A percentile compares a stretch with the other conserved stretches of the same genome.
Evolutionary conservation across 2,888 invertebrate genomes (phyloP).

Genomic region (Pyrrhia umbra): DNA sequence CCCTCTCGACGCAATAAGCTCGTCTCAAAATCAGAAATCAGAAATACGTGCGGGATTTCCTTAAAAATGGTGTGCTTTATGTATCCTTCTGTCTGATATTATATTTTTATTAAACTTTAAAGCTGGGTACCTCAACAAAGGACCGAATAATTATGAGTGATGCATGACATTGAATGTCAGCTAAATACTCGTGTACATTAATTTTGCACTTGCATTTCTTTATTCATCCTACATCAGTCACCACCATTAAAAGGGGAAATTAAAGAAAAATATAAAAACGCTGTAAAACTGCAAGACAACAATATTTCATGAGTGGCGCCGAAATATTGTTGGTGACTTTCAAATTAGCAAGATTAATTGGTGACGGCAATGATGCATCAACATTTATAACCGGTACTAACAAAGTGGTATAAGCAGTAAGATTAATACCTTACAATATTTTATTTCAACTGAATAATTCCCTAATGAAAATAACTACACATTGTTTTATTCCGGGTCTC

Average conservation of each 20-base stretch:
- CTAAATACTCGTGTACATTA: conserved; percentile 1
- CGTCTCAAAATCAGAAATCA: no score
- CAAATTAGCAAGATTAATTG: conserved; percentile 47
- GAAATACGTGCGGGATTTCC: not conserved
- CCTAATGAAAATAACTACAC: conserved; percentile 4
- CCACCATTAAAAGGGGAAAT: conserved; percentile 17
- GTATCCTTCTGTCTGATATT: no score
- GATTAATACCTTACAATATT: conserved; percentile 26
- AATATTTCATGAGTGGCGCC: conserved; percentile 51
- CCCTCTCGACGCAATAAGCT: not conserved
- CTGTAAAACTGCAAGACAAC: conserved; percentile 25
- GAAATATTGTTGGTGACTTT: conserved; percentile 45
- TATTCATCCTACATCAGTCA: conserved; percentile 10
- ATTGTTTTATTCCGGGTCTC: conserved; percentile 2
- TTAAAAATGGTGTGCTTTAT: no score
- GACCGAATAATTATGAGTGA: conserved; percentile 4
- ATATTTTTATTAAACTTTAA: not conserved
- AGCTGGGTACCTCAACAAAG: not conserved
- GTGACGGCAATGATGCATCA: conserved; percentile 32
- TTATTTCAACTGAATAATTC: conserved; percentile 32
- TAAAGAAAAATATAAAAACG: conserved; percentile 31
- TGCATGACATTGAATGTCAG: not conserved
- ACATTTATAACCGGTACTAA: conserved; percentile 19
- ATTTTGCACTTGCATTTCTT: not conserved
- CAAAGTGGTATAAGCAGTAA: conserved; percentile 14